Percentiles rank a stretch among this genome's conserved stretches.
Evolutionary conservation across 2,888 invertebrate genomes (phyloP).

Genomic region (Eumacrocentrus americanus): DNA sequence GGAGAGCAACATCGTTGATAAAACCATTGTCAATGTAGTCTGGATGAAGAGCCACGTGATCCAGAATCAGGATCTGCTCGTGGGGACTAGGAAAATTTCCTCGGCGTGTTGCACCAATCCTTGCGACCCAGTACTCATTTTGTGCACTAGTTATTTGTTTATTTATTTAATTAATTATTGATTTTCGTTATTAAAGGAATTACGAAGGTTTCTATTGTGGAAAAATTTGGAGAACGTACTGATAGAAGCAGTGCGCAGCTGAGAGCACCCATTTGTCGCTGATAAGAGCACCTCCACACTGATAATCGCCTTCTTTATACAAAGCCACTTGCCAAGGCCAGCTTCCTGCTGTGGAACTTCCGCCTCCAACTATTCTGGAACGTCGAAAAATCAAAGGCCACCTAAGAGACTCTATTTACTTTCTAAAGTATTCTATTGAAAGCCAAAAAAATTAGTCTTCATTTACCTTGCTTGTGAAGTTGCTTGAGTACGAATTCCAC

Average conservation of each 20-base stretch:
- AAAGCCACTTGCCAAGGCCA: slow-evolving; percentile 90
- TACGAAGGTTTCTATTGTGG: not conserved
- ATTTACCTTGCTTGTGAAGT: slow-evolving; percentile 70
- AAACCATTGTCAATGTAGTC: slow-evolving; percentile 78
- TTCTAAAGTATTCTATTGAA: not conserved
- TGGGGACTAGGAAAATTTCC: slow-evolving; percentile 78
- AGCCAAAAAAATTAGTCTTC: not conserved
- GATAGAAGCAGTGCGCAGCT: slow-evolving; percentile 82
- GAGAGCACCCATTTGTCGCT: slow-evolving; percentile 76
- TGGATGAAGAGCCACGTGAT: slow-evolving; percentile 73
- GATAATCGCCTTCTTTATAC: slow-evolving; percentile 84
- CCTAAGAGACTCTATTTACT: not conserved
- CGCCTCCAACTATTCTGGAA: slow-evolving; percentile 81
- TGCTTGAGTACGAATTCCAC: slow-evolving; percentile 75
- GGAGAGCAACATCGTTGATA: slow-evolving; percentile 78
- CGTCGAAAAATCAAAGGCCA: slow-evolving; percentile 42
- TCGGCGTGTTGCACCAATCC: slow-evolving; percentile 76
- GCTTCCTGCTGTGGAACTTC: slow-evolving; percentile 75
- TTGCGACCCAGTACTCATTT: slow-evolving; percentile 79
- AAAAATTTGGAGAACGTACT: slow-evolving; percentile 64
- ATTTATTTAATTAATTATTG: slow-evolving; percentile 17
- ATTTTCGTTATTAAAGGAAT: slow-evolving; percentile 17
- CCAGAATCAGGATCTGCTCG: slow-evolving; percentile 73
- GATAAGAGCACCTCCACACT: slow-evolving; percentile 80
- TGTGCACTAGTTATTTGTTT: slow-evolving; percentile 65